A percentile compares a stretch with the other conserved stretches of the same genome.
These are phyloP conservation scores for Macropus fuliginosus DNA, from an alignment of 2,797 vertebrate species.

Conservation along the genomic window DNA sequence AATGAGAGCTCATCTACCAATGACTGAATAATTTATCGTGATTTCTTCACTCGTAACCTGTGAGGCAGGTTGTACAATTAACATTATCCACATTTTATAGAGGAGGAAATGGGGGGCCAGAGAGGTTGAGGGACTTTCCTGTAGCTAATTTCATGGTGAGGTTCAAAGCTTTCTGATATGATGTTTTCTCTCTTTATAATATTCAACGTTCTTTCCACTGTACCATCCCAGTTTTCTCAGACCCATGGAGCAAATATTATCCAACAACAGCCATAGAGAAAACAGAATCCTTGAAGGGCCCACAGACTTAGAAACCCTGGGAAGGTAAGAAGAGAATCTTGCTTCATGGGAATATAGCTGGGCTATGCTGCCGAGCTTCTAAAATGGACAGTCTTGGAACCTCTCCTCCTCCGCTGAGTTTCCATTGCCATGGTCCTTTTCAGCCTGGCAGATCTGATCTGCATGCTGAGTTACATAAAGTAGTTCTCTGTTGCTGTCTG, in stretches of 20 bases:
- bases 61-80: neutral
- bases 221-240: no score
- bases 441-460: constrained; percentile 51
- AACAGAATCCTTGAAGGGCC: no score
- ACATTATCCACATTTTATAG: constrained; percentile 15
- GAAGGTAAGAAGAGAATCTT: neutral
- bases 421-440: constrained; percentile 61
- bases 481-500: constrained; percentile 69
- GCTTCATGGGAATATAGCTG: neutral
- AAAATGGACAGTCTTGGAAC: neutral
- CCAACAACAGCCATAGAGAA: no score
- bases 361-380: neutral
- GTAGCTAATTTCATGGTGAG: neutral
- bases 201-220: neutral
- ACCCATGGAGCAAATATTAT: no score
- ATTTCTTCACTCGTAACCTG: no score
- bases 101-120: constrained; percentile 23
- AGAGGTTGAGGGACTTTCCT: constrained; percentile 1
- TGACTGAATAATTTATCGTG: no score
- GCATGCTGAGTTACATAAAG: constrained; percentile 6
- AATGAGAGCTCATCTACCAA: no score
- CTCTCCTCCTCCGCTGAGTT: neutral
- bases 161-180: neutral
- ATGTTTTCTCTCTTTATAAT: no score
- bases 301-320: no score